Base-by-base conservation (phyloP, 2,888 invertebrate species). In the Cactoblastis cactorum region DNA sequence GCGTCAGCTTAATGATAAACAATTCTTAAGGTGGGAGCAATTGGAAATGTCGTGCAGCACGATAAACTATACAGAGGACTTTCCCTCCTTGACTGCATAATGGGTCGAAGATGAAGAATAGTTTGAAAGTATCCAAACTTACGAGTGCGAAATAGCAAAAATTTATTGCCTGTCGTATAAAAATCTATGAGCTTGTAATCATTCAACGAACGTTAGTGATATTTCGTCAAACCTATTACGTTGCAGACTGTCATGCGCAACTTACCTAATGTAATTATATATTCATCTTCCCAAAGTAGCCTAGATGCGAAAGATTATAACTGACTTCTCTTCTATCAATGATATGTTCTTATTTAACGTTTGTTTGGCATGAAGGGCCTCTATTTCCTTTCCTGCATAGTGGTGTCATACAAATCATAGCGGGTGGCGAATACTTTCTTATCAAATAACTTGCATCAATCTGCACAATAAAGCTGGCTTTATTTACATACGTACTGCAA, bases 1-100 rank as follows among this genome's bases (percentile, higher is more conserved):
- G 59, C 69, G 63, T 67, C 51, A 57, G 62, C 53, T 61, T 61
- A 61, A 64, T 62, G 61, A 64, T 66, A 56, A 59, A 59, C 55
- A 62, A 59, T 58, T 59, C 58, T 55, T 38, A 37, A 38, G 37
- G 47, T 48, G 39, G 53, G 51, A 49, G 52, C 56, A 56, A 56
- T 55, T 58, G 52, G 49, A 56, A 52, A 56, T 56, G 56, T 59
- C 59, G 54, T 55, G 54, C 52, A 50, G 50, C 49, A 57, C 53
- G 57, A 54, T 53, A 55, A 55, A 53, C 19, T 28, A 48, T 28
- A 48, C 47, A 22, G 19, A 49, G 50, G 52, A 53, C 52, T 56
- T 56, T 52, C 56, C 48, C 53, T 53, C 55, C 51, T 43, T 49
- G 55, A 47, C 53, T 53, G 49, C 47, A 53, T 55, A 55, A 53